These are phyloP conservation scores for Apodemus agrarius DNA, from an alignment of 2,797 vertebrate species.

Conservation along the genomic window DNA sequence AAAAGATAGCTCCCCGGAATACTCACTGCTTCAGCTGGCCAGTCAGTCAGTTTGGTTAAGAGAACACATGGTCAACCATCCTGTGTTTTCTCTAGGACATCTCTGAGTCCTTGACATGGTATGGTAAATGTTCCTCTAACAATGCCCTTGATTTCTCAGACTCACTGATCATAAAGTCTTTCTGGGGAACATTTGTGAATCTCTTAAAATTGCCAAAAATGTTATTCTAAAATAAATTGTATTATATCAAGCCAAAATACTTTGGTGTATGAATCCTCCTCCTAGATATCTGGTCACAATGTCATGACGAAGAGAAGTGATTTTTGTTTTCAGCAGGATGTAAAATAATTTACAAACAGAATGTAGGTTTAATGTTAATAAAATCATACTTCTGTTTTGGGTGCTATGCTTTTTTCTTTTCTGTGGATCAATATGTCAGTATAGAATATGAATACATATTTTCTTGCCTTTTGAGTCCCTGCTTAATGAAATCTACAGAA, in stretches of 20 bases:
- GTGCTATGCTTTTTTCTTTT: neutral
- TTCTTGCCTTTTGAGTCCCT: neutral
- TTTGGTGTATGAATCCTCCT: constrained; percentile 24
- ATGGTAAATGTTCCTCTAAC: neutral
- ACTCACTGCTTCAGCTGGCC: neutral
- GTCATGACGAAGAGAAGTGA: neutral
- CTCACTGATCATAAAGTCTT: neutral
- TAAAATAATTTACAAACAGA: constrained; percentile 2
- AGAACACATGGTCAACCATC: neutral
- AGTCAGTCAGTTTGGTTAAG: neutral
- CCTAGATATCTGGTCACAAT: neutral
- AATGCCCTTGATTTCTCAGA: neutral
- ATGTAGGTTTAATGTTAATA: neutral
- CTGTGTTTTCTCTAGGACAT: neutral
- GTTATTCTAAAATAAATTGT: constrained; percentile 32
- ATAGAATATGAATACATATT: neutral
- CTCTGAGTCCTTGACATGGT: neutral
- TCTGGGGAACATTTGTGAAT: neutral
- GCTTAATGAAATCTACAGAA: neutral
- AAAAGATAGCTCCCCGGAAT: neutral
- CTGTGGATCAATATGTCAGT: neutral
- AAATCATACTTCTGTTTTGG: neutral
- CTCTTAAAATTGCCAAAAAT: neutral
- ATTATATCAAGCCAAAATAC: neutral
- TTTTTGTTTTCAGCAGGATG: neutral